Conservation (phyloP, 2,888 invertebrate species). For the Platycnemis pennipes region DNA sequence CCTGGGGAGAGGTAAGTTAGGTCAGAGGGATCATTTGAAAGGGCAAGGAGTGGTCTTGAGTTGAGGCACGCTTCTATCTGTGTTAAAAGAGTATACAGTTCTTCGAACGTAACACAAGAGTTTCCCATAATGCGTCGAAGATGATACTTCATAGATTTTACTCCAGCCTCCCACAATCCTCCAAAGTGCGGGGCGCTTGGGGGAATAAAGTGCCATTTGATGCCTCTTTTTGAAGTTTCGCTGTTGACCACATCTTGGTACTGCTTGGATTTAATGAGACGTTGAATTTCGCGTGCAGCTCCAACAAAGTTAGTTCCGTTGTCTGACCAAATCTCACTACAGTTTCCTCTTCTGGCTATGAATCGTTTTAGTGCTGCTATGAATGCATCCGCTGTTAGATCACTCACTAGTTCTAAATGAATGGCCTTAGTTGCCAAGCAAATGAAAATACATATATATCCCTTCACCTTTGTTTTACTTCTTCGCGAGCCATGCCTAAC, state of each 20-base stretch:
- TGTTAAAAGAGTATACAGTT: conserved; percentile 72
- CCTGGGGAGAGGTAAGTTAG: conserved; percentile 74
- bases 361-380: not conserved
- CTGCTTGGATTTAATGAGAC: too few relatives aligned
- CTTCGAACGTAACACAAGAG: conserved; percentile 73
- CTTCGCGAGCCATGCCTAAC: conserved; percentile 62
- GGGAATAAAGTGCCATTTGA: conserved; percentile 69
- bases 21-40: conserved; percentile 74
- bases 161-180: conserved; percentile 75
- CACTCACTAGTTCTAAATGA: not conserved
- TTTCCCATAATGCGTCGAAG: conserved; percentile 73
- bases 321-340: too few relatives aligned
- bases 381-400: not conserved
- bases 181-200: conserved; percentile 74
- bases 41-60: conserved; percentile 74
- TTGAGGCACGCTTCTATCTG: conserved; percentile 75
- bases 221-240: conserved; percentile 73
- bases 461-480: conserved; percentile 40
- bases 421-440: not conserved
- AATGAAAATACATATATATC: not conserved
- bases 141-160: conserved; percentile 75
- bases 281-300: too few relatives aligned
- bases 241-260: too few relatives aligned
- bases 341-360: too few relatives aligned
- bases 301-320: too few relatives aligned